Conservation (phyloP, 2,888 invertebrate species). For the Metopia argyrocephala region DNA sequence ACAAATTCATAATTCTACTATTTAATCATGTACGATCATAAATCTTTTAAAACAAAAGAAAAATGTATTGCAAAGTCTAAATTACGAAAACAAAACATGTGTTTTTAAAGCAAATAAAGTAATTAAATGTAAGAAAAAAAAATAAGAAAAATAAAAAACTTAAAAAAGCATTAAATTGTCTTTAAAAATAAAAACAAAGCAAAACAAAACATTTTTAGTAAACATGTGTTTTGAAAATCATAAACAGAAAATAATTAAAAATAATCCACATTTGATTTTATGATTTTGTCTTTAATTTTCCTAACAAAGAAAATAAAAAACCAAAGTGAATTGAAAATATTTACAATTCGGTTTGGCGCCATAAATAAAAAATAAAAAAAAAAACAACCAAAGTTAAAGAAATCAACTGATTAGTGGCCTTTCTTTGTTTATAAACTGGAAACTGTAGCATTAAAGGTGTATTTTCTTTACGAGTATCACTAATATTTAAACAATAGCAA, state of each 20-base stretch:
- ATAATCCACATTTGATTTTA: too few relatives aligned
- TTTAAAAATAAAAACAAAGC: neutral
- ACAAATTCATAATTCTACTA: conserved; percentile 29
- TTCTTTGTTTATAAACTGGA: too few relatives aligned
- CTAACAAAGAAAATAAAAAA: conserved; percentile 34
- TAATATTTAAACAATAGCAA: too few relatives aligned
- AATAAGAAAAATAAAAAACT: neutral
- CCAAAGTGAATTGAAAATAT: conserved; percentile 63
- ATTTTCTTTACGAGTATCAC: too few relatives aligned
- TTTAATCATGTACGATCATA: neutral
- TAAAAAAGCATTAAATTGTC: conserved; percentile 25
- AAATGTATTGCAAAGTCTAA: conserved; percentile 43
- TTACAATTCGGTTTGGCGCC: conserved; percentile 61
- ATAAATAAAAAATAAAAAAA: conserved; percentile 52
- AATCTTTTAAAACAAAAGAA: too few relatives aligned
- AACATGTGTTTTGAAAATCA: conserved; percentile 45
- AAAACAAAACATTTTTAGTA: conserved; percentile 26
- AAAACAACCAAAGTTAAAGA: neutral
- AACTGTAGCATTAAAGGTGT: too few relatives aligned
- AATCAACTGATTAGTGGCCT: neutral
- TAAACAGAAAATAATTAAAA: conserved; percentile 17
- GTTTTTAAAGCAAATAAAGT: conserved; percentile 4
- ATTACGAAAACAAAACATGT: conserved; percentile 39
- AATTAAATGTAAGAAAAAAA: too few relatives aligned
- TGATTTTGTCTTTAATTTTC: neutral